Evolutionary conservation across 2,113 vertebrate species (phyloP).

Genomic region (Gymnorhina tibicen): DNA sequence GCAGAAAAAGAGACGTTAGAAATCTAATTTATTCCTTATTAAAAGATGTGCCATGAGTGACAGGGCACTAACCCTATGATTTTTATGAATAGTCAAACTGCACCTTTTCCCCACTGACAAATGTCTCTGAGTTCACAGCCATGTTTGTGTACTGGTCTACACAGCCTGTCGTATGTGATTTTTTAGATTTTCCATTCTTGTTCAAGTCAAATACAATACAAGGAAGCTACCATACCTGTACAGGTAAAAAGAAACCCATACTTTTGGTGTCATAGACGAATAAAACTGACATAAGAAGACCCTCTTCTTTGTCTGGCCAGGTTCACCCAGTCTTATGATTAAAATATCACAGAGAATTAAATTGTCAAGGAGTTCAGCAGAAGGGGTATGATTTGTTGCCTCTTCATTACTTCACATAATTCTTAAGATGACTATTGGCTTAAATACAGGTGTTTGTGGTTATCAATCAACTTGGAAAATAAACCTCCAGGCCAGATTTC

Average conservation of each 20-base stretch:
- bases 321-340: conserved; percentile 3
- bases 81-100: background rate
- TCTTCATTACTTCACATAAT: conserved; percentile 52
- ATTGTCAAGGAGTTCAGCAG: conserved; percentile 54
- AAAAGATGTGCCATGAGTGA: background rate
- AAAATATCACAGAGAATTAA: conserved; percentile 67
- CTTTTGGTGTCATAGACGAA: background rate
- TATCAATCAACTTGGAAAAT: conserved; percentile 62
- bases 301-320: background rate
- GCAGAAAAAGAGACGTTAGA: background rate
- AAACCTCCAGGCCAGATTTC: conserved; percentile 33
- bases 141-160: background rate
- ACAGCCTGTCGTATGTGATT: background rate
- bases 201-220: background rate
- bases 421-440: conserved; percentile 69
- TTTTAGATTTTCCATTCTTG: background rate
- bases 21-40: background rate
- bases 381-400: conserved; percentile 56
- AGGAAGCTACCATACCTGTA: background rate
- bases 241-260: background rate
- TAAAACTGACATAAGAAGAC: background rate
- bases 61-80: background rate
- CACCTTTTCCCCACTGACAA: background rate
- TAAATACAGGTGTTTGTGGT: conserved; percentile 76
- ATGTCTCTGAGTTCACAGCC: background rate